Evolutionary conservation across 1,140 invertebrate species (phyloP), one percentile per base, ranked within the genome.

Genomic region (Zeugodacus cucurbitae): DNA sequence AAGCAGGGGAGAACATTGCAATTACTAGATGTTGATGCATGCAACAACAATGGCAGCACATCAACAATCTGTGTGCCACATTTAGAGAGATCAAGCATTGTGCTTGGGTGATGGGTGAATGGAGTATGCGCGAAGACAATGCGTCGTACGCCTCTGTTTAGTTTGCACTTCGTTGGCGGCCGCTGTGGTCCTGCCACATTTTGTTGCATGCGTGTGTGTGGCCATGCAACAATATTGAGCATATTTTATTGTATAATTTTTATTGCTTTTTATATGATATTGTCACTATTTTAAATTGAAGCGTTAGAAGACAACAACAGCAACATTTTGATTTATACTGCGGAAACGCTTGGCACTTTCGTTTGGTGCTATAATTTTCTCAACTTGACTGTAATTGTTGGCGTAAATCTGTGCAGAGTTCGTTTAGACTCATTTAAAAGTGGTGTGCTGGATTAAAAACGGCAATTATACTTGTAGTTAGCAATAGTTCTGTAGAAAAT

Each of bases 281-380:
- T 82, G 74, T n/a, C 37, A 54, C 26, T 74, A 20, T 82, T 48
- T 82, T 44, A 44, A 48, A 82, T 11, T 41, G 34, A 48, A 82
- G 41, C 74, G 34, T 17, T 10, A 48, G n/a, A 20, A 82, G 22
- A 29, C 4, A 82, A 26, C 37, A 82, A 86, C 37, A 82, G 59
- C 37, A 58, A 41, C 32, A 32, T 87, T 87, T 87, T 87, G 85
- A 87, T 87, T 87, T 87, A 87, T 87, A 41, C 57, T 87, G 85
- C 85, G 85, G 85, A 87, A 48, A 62, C 85, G 58, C 58, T 87
- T 59, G 85, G 85, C 85, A 59, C 54, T 44, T 58, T 87, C 29
- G 58, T 58, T 87, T 87, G 58, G 58, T 11, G 48, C 32, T n/a
- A 62, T 62, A 62, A 58, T 87, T 82, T 54, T 87, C 37, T 54